Evolutionary conservation across 2,888 invertebrate species (phyloP).

Genomic region (Lithophane semibrunnea): DNA sequence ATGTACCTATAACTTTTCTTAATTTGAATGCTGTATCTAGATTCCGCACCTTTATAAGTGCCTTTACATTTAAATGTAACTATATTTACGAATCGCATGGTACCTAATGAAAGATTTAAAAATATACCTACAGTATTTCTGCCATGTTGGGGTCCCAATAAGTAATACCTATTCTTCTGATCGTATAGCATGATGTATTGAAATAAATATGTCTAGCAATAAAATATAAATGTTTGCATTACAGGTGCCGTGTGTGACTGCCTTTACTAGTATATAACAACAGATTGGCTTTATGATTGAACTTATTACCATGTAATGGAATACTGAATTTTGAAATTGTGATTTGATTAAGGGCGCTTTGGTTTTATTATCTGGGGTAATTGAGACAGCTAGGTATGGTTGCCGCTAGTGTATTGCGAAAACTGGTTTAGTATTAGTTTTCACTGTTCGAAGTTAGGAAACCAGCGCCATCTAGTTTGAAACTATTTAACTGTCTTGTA

Average conservation of each 20-base stretch:
- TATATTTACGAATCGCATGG: neutral
- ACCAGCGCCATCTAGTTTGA: conserved; percentile 48
- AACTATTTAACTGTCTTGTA: conserved; percentile 3
- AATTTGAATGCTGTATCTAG: no score
- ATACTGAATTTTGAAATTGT: conserved; percentile 61
- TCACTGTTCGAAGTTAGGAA: neutral
- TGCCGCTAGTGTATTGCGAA: conserved; percentile 13
- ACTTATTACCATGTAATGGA: conserved; percentile 67
- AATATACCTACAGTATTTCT: neutral
- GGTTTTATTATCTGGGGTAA: conserved; percentile 47
- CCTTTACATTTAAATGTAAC: neutral
- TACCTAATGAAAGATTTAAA: neutral
- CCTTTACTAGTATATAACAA: conserved; percentile 57
- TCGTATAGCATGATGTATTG: neutral
- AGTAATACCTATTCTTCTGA: no score
- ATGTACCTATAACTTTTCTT: neutral
- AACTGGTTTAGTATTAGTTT: conserved; percentile 21
- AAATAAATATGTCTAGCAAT: neutral
- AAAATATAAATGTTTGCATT: conserved; percentile 6
- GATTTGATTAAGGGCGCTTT: conserved; percentile 61
- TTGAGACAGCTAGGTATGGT: conserved; percentile 16
- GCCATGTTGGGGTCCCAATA: no score
- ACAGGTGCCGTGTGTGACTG: neutral
- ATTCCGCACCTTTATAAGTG: neutral
- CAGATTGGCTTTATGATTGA: conserved; percentile 64